These are phyloP conservation scores for Barypeithes pellucidus DNA, from an alignment of 2,888 invertebrate species.

Conservation along the genomic window DNA sequence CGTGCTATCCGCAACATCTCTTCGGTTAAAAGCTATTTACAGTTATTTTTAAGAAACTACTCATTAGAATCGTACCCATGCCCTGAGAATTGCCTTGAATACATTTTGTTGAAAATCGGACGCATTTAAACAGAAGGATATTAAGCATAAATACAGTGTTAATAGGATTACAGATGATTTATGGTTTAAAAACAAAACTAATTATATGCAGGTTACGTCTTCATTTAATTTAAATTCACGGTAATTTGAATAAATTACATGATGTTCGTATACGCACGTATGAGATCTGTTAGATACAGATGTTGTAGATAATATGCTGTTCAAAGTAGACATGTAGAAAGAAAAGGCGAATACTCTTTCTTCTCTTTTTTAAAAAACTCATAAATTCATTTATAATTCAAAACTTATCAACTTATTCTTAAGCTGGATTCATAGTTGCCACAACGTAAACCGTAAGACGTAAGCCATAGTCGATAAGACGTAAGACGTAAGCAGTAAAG, in stretches of 20 bases:
- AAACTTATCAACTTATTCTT: too few relatives aligned
- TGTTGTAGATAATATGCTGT: background rate
- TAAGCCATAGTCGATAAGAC: too few relatives aligned
- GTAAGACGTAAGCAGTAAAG: too few relatives aligned
- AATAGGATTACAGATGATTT: constrained; percentile 22
- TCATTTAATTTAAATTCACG: constrained; percentile 7
- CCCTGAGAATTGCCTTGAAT: constrained; percentile 21
- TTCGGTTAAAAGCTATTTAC: constrained; percentile 7
- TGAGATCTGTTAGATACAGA: background rate
- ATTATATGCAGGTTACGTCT: constrained; percentile 20
- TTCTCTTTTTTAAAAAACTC: too few relatives aligned
- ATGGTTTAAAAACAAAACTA: constrained; percentile 18
- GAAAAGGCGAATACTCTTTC: too few relatives aligned
- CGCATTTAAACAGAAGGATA: constrained; percentile 10
- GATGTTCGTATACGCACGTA: background rate
- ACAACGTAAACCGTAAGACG: too few relatives aligned
- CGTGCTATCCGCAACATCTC: background rate
- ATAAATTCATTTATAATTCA: too few relatives aligned
- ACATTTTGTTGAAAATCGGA: constrained; percentile 11
- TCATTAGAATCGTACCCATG: constrained; percentile 12
- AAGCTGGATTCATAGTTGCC: too few relatives aligned
- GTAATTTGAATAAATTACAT: constrained; percentile 13
- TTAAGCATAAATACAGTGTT: constrained; percentile 16
- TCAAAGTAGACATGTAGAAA: background rate
- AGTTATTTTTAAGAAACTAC: constrained; percentile 22